Evolutionary conservation across 2,888 invertebrate genomes (phyloP).

Genomic region (Fragum sueziense): DNA sequence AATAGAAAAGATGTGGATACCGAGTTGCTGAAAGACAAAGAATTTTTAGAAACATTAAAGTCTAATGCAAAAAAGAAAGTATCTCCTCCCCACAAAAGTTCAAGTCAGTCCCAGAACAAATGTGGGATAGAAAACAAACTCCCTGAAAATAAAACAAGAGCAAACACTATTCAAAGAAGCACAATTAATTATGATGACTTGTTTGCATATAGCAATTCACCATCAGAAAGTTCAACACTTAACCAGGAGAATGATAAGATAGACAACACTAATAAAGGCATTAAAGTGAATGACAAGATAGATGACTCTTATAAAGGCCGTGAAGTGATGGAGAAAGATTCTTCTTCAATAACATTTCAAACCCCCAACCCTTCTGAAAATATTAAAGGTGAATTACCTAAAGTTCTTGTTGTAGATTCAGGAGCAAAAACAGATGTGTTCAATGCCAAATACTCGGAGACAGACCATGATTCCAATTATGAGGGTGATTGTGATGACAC

Average conservation of each 20-base stretch:
- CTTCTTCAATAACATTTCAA: too few species aligned
- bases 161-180: not conserved
- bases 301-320: too few species aligned
- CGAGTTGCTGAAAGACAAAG: not conserved
- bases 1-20: not conserved
- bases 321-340: too few species aligned
- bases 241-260: not conserved
- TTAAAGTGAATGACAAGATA: too few species aligned
- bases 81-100: not conserved
- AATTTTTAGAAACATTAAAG: constrained; percentile 1
- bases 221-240: not conserved
- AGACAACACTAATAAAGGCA: too few species aligned
- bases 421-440: not conserved
- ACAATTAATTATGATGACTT: constrained; percentile 1
- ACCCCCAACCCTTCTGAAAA: too few species aligned
- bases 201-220: not conserved
- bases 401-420: not conserved
- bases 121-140: not conserved
- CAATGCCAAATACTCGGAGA: not conserved
- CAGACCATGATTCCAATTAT: not conserved
- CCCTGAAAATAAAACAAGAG: not conserved
- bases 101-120: not conserved
- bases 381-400: too few species aligned
- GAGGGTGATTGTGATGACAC: not conserved
- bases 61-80: not conserved